Conservation (phyloP, 2,113 vertebrate species). For the Ranitomeya variabilis region DNA sequence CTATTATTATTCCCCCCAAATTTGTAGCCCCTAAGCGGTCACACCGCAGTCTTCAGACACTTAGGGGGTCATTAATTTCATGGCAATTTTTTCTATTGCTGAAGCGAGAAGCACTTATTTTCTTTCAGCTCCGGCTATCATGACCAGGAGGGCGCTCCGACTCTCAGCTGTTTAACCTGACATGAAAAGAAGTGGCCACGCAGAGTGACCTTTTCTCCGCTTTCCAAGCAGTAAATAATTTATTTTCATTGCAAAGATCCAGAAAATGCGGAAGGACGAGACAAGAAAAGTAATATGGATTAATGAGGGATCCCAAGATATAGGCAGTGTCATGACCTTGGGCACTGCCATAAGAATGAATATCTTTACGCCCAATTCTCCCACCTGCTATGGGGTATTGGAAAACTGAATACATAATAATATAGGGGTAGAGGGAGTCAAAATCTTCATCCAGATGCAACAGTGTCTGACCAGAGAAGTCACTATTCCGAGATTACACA, state of each 20-base stretch:
- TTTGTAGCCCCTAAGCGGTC: background rate
- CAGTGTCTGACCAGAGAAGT: background rate
- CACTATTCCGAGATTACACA: no score
- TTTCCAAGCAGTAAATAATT: slow-evolving; percentile 36
- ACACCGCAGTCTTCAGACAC: background rate
- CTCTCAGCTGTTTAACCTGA: background rate
- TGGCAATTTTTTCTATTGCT: slow-evolving; percentile 8
- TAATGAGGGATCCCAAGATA: background rate
- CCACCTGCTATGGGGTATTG: background rate
- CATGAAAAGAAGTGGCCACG: background rate
- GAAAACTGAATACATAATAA: background rate
- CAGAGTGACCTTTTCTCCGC: slow-evolving; percentile 15
- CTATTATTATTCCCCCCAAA: background rate
- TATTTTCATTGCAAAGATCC: slow-evolving; percentile 27
- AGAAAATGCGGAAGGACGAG: background rate
- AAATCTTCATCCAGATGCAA: background rate
- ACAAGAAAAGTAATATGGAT: background rate
- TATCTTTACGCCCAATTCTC: background rate
- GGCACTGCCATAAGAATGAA: background rate
- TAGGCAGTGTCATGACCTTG: background rate
- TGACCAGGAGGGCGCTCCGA: background rate
- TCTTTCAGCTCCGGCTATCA: slow-evolving; percentile 1
- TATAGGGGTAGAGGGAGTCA: no score
- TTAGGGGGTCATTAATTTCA: background rate
- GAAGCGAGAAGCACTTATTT: background rate